Conservation (phyloP, 2,888 invertebrate genomes). For the Cataglyphis albicans region DNA sequence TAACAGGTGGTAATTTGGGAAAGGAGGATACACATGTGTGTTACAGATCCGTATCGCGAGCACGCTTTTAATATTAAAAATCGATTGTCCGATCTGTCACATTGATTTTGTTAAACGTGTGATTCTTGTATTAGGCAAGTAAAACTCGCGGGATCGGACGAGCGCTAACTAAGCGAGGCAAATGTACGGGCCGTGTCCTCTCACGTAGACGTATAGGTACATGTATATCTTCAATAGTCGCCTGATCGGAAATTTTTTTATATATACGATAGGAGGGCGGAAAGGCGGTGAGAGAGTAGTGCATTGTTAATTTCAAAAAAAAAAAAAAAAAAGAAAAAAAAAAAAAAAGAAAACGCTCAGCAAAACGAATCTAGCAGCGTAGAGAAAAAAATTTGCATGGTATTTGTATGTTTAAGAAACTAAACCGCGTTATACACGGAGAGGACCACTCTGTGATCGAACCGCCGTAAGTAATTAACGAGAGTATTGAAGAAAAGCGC, state of each 20-base stretch:
- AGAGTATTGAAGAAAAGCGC: constrained; percentile 18
- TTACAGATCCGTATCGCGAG: not conserved
- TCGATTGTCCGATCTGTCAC: not conserved
- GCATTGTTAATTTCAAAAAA: constrained; percentile 60
- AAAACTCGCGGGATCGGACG: not conserved
- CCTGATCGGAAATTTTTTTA: constrained; percentile 43
- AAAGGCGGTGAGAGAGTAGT: constrained; percentile 9
- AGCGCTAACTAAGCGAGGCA: not conserved
- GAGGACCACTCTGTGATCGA: constrained; percentile 36
- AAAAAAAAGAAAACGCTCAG: constrained; percentile 50
- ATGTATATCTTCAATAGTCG: constrained; percentile 34
- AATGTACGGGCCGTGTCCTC: not conserved
- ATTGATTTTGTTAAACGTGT: not conserved
- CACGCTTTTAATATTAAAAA: not conserved
- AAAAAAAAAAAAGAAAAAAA: no score
- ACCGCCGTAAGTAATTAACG: constrained; percentile 39
- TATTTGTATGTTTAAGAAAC: constrained; percentile 66
- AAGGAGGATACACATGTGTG: not conserved
- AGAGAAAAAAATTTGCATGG: constrained; percentile 66
- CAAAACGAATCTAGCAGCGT: constrained; percentile 64
- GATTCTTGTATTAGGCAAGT: not conserved
- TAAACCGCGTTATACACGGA: constrained; percentile 35
- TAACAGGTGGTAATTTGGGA: constrained; percentile 28
- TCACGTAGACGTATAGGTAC: not conserved
- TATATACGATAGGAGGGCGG: constrained; percentile 27